Base-by-base conservation (phyloP, 2,113 vertebrate genomes). In the Melanerpes aurifrons region DNA sequence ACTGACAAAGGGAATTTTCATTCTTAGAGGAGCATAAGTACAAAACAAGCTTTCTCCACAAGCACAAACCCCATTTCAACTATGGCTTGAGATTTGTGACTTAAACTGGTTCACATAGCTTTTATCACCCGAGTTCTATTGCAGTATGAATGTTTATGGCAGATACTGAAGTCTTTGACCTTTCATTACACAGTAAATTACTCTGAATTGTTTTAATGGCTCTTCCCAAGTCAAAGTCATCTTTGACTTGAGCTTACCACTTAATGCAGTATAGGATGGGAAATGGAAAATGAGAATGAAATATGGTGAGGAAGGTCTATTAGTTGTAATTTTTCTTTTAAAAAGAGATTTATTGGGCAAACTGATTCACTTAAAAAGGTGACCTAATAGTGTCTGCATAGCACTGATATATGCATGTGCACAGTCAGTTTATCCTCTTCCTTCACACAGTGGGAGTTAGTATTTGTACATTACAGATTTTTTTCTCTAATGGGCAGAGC, bases 141-240 rank as follows among this genome's bases (percentile, higher is more conserved):
- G 66, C 68, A 72, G 20, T 64, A 82, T 71, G 82, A 86, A 66
- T 87, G 66, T 91, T 95, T 92, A 91, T 78, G 66, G 69, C 62
- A 91, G 57, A 81, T 66, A 63, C 69, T 91, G 29, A 93, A 74
- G 18, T 57, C 73, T 88, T 74, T 83, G 89, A 93, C 94, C 79
- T 96, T 86, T 87, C 22, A 35, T 87, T 94, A 71, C 0, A 3
- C 69, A 86, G 75, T 80, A 87, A 81, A 90, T 87, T 92, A n/a
- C 7, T 87, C n/a, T 82, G 75, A 71, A 82, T 74, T 94, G 50
- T 37, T 89, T 90, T 87, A 85, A 67, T 80, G 76, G 40, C 48
- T 66, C 54, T 82, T 87, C 74, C 57, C 57, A 64, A 85, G n/a
- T 59, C 57, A 31, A 56, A 70, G 71, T 86, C 37, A 9, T 37